Evolutionary conservation across 1,140 invertebrate species (phyloP).

Genomic region (Sitophilus oryzae): DNA sequence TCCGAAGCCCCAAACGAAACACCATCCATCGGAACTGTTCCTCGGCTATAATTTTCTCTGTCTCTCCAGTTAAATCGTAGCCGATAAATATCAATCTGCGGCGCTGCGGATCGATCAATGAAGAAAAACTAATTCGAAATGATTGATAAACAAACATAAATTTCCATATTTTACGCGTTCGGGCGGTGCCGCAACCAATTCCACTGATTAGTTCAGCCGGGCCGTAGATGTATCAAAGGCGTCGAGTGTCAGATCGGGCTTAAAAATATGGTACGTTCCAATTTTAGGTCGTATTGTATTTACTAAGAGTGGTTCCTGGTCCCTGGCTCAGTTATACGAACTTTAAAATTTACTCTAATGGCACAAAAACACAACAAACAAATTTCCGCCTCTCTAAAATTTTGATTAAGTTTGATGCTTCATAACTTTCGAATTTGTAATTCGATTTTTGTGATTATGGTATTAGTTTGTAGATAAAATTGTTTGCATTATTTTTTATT

Average conservation of each 20-base stretch:
- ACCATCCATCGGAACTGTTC: neutral
- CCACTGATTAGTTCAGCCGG: neutral
- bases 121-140: constrained; percentile 24
- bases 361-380: no score
- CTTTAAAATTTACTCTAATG: no score
- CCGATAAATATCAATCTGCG: constrained; percentile 24
- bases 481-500: no score
- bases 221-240: neutral
- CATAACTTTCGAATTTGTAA: no score
- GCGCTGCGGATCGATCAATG: constrained; percentile 17
- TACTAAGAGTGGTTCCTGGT: no score
- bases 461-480: no score
- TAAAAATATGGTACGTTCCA: neutral
- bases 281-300: neutral
- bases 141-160: constrained; percentile 25
- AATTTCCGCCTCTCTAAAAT: no score
- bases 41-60: no score
- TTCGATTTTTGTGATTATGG: no score
- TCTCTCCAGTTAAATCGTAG: no score
- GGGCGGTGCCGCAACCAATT: constrained; percentile 5
- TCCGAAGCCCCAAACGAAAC: neutral
- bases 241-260: neutral
- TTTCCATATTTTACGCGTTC: constrained; percentile 18
- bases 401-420: no score
- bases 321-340: no score